phyloP scores from a whole-genome alignment of 2,888 invertebrate species.

The Tortrix viridana region DNA sequence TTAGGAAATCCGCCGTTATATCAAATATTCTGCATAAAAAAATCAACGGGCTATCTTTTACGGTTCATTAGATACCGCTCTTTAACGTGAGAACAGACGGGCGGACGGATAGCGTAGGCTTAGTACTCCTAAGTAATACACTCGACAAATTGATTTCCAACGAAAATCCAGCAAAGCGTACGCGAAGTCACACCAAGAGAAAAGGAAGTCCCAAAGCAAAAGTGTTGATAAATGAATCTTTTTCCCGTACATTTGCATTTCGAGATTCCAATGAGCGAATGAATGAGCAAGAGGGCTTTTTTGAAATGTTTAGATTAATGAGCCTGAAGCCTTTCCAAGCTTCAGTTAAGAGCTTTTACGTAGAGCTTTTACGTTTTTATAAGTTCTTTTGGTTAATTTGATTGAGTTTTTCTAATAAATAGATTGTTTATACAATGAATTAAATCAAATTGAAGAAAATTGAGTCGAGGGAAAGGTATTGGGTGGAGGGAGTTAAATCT shows the following conservation, averaged over 20 bases:
- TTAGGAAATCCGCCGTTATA: too few species aligned
- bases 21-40: too few species aligned
- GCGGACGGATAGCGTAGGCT: too few species aligned
- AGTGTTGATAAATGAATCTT: slow-evolving; percentile 25
- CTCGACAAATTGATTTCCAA: background rate
- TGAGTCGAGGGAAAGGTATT: too few species aligned
- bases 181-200: slow-evolving; percentile 4
- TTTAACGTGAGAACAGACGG: too few species aligned
- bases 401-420: background rate
- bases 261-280: slow-evolving; percentile 22
- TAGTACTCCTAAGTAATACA: too few species aligned
- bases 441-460: too few species aligned
- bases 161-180: background rate
- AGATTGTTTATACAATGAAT: too few species aligned
- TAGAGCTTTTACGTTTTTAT: background rate
- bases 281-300: slow-evolving; percentile 17
- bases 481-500: too few species aligned
- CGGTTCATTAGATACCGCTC: too few species aligned
- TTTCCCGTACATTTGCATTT: slow-evolving; percentile 28
- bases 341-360: slow-evolving; percentile 8
- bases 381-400: slow-evolving; percentile 6
- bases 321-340: slow-evolving; percentile 12
- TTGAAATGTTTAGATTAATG: slow-evolving; percentile 26
- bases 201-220: slow-evolving; percentile 9
- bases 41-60: too few species aligned